Evolutionary conservation across 2,797 vertebrate species (phyloP), one percentile per base, ranked within the genome.

Genomic region (Spondyliosoma cantharus): DNA sequence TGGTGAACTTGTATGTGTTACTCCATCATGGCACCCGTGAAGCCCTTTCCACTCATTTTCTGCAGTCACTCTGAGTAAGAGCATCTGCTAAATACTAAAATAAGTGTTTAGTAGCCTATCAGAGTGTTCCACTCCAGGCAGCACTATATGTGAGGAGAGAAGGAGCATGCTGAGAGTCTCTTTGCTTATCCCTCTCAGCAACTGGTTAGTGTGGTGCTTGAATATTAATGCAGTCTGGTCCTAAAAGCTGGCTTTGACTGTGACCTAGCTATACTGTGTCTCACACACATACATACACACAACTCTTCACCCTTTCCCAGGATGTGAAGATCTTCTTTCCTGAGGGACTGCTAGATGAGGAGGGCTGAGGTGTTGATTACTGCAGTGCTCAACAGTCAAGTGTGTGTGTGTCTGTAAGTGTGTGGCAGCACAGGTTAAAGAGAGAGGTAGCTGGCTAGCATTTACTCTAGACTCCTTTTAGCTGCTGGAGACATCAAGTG

Each of bases 351-450:
- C 32, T 72, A 81, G 86, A 90, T 90, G 77, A 90, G 86, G 86
- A 90, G 79, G 74, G 80, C 78, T 87, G 84, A 91, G 91, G 89
- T 94, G 92, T 94, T 94, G 93, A 91, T 90, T 92, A 93, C 86
- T 82, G 81, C 87, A 90, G 88, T 81, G 80, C 90, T 92, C 76
- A 74, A 83, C 75, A 87, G 82, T 84, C 82, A 82, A 87, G 89
- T 80, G 78, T 78, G 69, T 75, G 77, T 81, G 59, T 80, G 24
- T 56, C 45, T 45, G 58, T 62, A 69, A 46, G 67, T 48, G 85
- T 72, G 68, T 43, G 49, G 73, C 81, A 71, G 81, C 48, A 32
- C 29, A 82, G 81, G 88, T 91, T 92, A 85, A 90, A 89, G 82
- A 88, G 81, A 72, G 81, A 73, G 88, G 81, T 77, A 84, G 78